Evolutionary conservation across 35 echinoderm and acorn worm species (phyloP).

Genomic region (Antedon bifida): DNA sequence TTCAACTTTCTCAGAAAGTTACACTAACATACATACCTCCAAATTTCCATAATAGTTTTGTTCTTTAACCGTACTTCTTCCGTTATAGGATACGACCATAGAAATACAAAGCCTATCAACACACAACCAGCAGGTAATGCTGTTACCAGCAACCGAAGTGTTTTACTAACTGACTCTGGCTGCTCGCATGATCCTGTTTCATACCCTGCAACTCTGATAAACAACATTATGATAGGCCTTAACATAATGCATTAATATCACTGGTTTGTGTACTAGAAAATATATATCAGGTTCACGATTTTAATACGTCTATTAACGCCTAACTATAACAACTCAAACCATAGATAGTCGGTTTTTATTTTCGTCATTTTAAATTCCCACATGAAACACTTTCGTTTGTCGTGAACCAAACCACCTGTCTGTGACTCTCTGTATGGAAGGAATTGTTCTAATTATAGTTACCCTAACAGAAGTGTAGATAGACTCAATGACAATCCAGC

Average conservation of each 20-base stretch:
- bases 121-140: slow-evolving; percentile 45
- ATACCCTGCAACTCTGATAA: slow-evolving; percentile 46
- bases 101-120: slow-evolving; percentile 45
- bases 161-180: slow-evolving; percentile 31
- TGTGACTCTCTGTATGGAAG: no score
- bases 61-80: slow-evolving; percentile 78
- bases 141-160: slow-evolving; percentile 58
- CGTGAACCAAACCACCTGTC: no score
- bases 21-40: slow-evolving; percentile 71
- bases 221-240: neutral
- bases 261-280: no score
- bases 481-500: slow-evolving; percentile 50
- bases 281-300: no score
- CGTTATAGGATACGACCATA: slow-evolving; percentile 77
- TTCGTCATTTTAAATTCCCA: no score
- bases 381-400: no score
- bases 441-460: no score
- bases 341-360: no score
- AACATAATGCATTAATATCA: no score
- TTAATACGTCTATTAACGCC: no score
- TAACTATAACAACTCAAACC: no score
- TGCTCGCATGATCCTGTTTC: slow-evolving; percentile 55
- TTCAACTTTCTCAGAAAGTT: no score
- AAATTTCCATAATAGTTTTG: slow-evolving; percentile 86
- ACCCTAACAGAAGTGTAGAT: slow-evolving; percentile 70